Conservation (phyloP, 1,140 invertebrate genomes). For the Drosophila mauritiana region DNA sequence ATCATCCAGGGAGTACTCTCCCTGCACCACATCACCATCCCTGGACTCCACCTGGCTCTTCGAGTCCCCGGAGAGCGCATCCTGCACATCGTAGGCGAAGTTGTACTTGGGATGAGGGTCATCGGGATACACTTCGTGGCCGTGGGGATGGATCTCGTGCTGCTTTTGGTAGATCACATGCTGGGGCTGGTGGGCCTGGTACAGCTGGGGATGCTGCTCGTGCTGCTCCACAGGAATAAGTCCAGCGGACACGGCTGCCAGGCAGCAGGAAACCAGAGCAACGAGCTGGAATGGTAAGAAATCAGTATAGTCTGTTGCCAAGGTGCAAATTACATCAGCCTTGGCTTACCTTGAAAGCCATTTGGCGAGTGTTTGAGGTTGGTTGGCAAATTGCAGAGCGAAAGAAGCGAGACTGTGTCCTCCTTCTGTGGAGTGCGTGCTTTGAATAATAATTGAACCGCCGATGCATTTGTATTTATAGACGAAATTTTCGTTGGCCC, state of each 20-base stretch:
- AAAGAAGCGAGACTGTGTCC: slow-evolving; percentile 59
- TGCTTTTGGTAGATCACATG: slow-evolving; percentile 70
- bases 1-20: slow-evolving; percentile 81
- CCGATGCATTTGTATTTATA: slow-evolving; percentile 81
- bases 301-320: slow-evolving; percentile 1
- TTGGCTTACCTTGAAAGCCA: slow-evolving; percentile 79
- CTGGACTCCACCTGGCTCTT: slow-evolving; percentile 87
- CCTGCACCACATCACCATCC: slow-evolving; percentile 86
- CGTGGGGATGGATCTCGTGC: slow-evolving; percentile 69
- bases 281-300: slow-evolving; percentile 33
- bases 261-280: slow-evolving; percentile 56
- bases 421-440: slow-evolving; percentile 69
- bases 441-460: slow-evolving; percentile 78
- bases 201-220: slow-evolving; percentile 51
- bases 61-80: slow-evolving; percentile 86
- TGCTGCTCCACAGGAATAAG: slow-evolving; percentile 69
- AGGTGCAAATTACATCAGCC: slow-evolving; percentile 21
- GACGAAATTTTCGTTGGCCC: slow-evolving; percentile 54
- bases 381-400: slow-evolving; percentile 31
- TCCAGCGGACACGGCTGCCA: slow-evolving; percentile 65
- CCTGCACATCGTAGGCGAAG: slow-evolving; percentile 86
- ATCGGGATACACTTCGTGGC: slow-evolving; percentile 79
- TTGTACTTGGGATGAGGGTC: slow-evolving; percentile 86
- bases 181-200: slow-evolving; percentile 58
- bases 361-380: slow-evolving; percentile 55